A percentile compares a stretch with the other conserved stretches of the same genome.
Evolutionary conservation across 2,797 vertebrate genomes (phyloP).

Genomic region (Gymnothorax reevesii): DNA sequence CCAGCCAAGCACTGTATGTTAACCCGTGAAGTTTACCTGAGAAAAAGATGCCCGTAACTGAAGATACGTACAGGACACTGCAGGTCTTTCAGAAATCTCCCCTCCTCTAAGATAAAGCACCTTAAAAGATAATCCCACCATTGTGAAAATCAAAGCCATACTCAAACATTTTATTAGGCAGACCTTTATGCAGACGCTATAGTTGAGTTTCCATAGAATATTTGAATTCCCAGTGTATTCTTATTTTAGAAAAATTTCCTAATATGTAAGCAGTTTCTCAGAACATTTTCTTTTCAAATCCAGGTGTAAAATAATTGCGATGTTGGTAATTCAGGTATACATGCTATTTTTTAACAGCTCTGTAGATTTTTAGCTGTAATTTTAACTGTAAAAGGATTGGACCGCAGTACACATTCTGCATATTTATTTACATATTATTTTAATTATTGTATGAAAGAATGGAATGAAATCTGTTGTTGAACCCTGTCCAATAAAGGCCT

Average conservation of each 20-base stretch:
- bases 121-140: slow-evolving; percentile 44
- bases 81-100: slow-evolving; percentile 24
- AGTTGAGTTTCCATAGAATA: background rate
- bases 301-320: background rate
- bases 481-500: slow-evolving; percentile 52
- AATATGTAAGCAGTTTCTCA: background rate
- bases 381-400: slow-evolving; percentile 3
- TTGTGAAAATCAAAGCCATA: slow-evolving; percentile 49
- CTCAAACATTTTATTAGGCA: slow-evolving; percentile 33
- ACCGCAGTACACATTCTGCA: background rate
- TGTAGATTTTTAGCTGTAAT: slow-evolving; percentile 17
- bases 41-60: background rate
- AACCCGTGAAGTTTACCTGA: background rate
- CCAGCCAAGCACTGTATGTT: background rate
- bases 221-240: too few relatives aligned
- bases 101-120: slow-evolving; percentile 42
- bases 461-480: slow-evolving; percentile 54
- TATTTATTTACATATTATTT: slow-evolving; percentile 39
- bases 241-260: background rate
- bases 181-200: background rate
- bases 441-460: slow-evolving; percentile 53
- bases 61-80: background rate
- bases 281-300: background rate
- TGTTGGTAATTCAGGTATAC: too few relatives aligned
- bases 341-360: background rate